Evolutionary conservation across 2,888 invertebrate genomes (phyloP), one percentile per base, ranked within the genome.

Genomic region (Sarcophaga subvicina): DNA sequence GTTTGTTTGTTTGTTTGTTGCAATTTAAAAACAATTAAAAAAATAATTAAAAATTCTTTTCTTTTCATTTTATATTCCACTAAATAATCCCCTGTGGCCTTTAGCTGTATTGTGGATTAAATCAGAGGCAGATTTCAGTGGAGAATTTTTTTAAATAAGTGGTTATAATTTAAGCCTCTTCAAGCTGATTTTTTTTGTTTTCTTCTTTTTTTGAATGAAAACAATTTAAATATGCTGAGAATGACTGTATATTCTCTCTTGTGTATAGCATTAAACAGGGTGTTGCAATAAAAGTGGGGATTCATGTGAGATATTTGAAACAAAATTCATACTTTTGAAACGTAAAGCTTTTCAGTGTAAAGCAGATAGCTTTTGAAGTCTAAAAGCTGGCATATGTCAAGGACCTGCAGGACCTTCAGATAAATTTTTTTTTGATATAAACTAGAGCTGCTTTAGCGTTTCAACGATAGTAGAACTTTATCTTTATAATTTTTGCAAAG

Each of bases 51-150:
- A 82, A 71, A 71, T 66, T 25, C 64, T 60, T 45, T 22, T 2
- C 47, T 8, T 22, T 62, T 27, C 49, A 49, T 45, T 3, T 14
- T n/a, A 17, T 59, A 45, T 59, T 20, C 64, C 59, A 69, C 17
- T 45, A 69, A 69, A 73, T 79, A 73, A 79, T 79, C 73, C 54
- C n/a, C 63, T 80, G 79, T 75, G 75, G 75, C 79, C 63, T 80
- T 67, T 47, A 62, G 59, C 47, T 54, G 54, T 14, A 14, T 54
- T 54, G 54, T 54, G 54, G 54, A 17, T 17, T 14, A 20, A 37
- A 54, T 4, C 17, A 45, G 69, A 62, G 22, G 12, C 20, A 49
- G 17, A 17, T 12, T 69, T 14, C 20, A 49, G 49, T 49, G 22
- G 1, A n/a, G 49, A 63, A 69, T 63, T 62, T 75, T 69, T 75